Percentiles rank a stretch among this genome's conserved stretches.
Conservation (phyloP, 92 coral and sea anemone species). For the Galaxea fascicularis region DNA sequence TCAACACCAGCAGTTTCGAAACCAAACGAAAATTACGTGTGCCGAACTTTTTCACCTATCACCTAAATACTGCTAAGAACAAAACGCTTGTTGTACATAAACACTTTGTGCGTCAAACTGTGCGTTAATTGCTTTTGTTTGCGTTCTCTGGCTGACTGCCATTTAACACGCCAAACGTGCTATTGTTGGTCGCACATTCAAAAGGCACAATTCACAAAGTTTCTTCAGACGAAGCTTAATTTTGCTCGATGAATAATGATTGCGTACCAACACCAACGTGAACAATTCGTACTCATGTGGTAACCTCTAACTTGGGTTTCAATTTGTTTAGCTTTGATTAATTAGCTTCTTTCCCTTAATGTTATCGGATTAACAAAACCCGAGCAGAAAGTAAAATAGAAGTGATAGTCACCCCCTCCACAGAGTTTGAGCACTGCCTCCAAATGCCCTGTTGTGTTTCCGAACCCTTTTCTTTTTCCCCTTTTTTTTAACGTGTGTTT, state of each 20-base stretch:
- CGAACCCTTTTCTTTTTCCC: too few species aligned
- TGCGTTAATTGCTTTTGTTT: conserved; percentile 15
- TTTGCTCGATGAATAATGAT: too few species aligned
- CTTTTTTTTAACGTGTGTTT: background rate
- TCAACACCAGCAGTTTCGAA: background rate
- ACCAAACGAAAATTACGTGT: background rate
- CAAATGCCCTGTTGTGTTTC: background rate
- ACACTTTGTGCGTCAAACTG: background rate
- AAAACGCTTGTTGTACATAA: conserved; percentile 4
- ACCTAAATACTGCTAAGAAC: background rate
- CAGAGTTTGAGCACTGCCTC: background rate
- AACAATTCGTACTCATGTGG: background rate
- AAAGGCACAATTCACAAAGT: background rate
- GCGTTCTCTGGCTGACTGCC: background rate
- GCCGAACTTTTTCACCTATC: background rate
- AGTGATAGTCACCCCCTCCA: background rate
- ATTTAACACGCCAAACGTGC: background rate
- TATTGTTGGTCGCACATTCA: background rate
- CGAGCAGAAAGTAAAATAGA: conserved; percentile 21
- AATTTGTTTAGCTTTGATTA: conserved; percentile 23
- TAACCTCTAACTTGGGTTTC: background rate
- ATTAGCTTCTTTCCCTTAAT: conserved; percentile 14
- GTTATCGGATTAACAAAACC: conserved; percentile 12
- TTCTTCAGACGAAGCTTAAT: background rate
- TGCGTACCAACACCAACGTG: too few species aligned